phyloP scores from a whole-genome alignment of 1,140 invertebrate species.

The Bombus ignitus region DNA sequence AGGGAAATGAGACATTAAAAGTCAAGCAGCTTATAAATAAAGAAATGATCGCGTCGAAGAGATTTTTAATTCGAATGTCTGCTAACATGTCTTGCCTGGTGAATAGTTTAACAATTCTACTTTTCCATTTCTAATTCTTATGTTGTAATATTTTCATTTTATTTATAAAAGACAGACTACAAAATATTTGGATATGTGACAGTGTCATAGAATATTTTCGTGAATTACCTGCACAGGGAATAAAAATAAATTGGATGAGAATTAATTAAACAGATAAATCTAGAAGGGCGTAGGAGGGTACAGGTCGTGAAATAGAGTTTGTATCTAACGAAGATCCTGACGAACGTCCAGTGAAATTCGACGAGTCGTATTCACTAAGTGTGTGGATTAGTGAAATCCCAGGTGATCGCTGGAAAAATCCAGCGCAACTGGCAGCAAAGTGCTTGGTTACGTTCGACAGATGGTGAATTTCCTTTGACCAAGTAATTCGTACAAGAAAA shows the following conservation, averaged over 20 bases:
- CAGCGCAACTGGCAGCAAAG: not conserved
- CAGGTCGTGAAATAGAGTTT: not conserved
- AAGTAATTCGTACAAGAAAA: not conserved
- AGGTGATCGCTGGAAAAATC: not conserved
- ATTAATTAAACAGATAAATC: not conserved
- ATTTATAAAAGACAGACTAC: too few species aligned
- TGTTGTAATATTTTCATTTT: too few species aligned
- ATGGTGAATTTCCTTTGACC: not conserved
- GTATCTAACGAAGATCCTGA: slow-evolving; percentile 4
- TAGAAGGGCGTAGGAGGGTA: not conserved
- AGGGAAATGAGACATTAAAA: too few species aligned
- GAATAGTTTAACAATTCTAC: too few species aligned
- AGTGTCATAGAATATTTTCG: too few species aligned
- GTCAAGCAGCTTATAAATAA: too few species aligned
- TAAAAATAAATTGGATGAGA: not conserved
- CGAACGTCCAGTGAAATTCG: not conserved
- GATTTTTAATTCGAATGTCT: too few species aligned
- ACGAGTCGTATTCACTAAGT: not conserved
- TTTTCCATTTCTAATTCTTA: too few species aligned
- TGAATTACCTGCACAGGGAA: not conserved
- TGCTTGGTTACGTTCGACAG: slow-evolving; percentile 1
- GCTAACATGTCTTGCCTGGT: too few species aligned
- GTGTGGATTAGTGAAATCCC: not conserved
- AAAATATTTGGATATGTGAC: too few species aligned
- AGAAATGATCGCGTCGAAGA: too few species aligned